These are phyloP conservation scores for cat (Felis catus) DNA, from an alignment of 2,113 vertebrate genomes.

Conservation along the genomic window DNA sequence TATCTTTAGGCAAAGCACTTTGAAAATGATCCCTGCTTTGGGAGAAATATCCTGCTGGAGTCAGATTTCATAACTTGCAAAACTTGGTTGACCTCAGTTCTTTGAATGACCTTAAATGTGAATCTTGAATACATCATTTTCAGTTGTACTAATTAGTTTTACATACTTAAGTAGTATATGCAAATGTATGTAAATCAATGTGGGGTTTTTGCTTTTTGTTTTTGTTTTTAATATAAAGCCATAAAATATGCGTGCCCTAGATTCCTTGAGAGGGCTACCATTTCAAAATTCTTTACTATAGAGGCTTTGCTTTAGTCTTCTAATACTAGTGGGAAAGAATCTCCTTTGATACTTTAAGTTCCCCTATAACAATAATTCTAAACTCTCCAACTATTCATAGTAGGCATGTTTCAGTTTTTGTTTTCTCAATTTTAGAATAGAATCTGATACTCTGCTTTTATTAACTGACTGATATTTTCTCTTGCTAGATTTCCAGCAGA, in stretches of 20 bases:
- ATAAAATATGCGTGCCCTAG: constrained; percentile 40
- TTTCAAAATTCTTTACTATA: constrained; percentile 25
- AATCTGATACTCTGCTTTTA: background rate
- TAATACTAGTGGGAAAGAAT: background rate
- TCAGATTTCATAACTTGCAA: constrained; percentile 60
- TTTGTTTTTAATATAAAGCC: constrained; percentile 13
- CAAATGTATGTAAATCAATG: constrained; percentile 61
- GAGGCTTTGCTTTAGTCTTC: background rate
- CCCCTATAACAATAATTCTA: background rate
- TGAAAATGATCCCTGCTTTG: constrained; percentile 40
- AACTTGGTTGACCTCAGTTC: constrained; percentile 13
- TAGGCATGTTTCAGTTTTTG: background rate
- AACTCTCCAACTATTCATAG: background rate
- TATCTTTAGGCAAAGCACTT: background rate
- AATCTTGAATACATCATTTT: constrained; percentile 40
- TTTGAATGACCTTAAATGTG: constrained; percentile 50
- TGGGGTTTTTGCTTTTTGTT: background rate
- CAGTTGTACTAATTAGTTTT: constrained; percentile 67
- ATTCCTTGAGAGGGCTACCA: constrained; percentile 21
- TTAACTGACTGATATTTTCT: background rate
- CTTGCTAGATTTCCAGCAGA: background rate
- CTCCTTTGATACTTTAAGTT: constrained; percentile 3
- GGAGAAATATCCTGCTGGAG: background rate
- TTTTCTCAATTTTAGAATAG: background rate
- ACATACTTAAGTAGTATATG: constrained; percentile 59